phyloP scores from a whole-genome alignment of 2,113 vertebrate species.

The Salvelinus sp. region DNA sequence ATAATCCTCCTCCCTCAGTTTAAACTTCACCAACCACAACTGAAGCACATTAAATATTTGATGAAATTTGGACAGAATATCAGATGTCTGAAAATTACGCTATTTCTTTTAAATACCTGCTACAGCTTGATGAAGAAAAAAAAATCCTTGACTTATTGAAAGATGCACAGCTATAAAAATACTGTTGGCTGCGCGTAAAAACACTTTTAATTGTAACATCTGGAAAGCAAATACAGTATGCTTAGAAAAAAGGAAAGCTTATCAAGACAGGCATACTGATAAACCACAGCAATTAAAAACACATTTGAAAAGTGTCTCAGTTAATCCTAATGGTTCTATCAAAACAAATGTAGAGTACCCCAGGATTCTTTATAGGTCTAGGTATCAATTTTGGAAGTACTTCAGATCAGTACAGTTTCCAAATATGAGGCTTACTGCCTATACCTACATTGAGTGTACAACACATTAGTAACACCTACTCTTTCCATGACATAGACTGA shows the following conservation, averaged over 20 bases:
- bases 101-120: slow-evolving; percentile 1
- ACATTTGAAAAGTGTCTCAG: not conserved
- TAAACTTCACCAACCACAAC: too few relatives aligned
- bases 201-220: slow-evolving; percentile 16
- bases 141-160: slow-evolving; percentile 42
- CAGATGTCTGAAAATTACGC: slow-evolving; percentile 3
- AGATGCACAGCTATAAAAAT: slow-evolving; percentile 42
- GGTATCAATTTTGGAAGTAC: not conserved
- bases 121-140: slow-evolving; percentile 5
- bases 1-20: too few relatives aligned
- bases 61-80: not conserved
- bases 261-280: not conserved
- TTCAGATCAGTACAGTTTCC: slow-evolving; percentile 2
- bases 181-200: slow-evolving; percentile 21
- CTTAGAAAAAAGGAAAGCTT: slow-evolving; percentile 11
- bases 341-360: too few relatives aligned
- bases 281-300: not conserved
- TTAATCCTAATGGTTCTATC: not conserved
- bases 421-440: slow-evolving; percentile 62
- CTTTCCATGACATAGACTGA: too few relatives aligned
- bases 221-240: slow-evolving; percentile 14
- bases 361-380: too few relatives aligned
- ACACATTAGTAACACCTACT: too few relatives aligned
- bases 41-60: slow-evolving; percentile 5
- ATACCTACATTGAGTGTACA: slow-evolving; percentile 49